Evolutionary conservation across 1,140 invertebrate species (phyloP).

Genomic region (Apocrypta bakeri): DNA sequence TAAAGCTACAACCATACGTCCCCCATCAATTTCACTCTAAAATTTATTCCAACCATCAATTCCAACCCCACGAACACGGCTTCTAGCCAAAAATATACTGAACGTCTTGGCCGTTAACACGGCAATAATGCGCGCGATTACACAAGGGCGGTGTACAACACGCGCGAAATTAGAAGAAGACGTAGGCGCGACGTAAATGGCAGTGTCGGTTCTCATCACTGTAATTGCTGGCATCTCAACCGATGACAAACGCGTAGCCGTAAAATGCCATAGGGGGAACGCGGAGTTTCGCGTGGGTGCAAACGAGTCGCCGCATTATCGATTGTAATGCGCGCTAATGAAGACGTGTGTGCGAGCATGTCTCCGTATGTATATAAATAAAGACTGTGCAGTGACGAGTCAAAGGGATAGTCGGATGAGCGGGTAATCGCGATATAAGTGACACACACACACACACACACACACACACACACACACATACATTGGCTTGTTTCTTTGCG

Average conservation of each 20-base stretch:
- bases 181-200: constrained; percentile 26
- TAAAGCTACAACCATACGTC: neutral
- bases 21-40: neutral
- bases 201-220: constrained; percentile 4
- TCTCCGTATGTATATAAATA: neutral
- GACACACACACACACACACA: too few relatives aligned
- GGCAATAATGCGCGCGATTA: constrained; percentile 20
- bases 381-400: neutral
- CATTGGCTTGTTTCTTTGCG: neutral
- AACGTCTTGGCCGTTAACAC: constrained; percentile 13
- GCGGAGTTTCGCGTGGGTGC: constrained; percentile 27
- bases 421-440: neutral
- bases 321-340: constrained; percentile 42
- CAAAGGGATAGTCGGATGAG: constrained; percentile 23
- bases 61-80: neutral
- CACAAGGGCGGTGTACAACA: neutral
- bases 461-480: too few relatives aligned
- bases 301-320: constrained; percentile 38
- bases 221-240: constrained; percentile 21
- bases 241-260: constrained; percentile 37
- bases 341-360: constrained; percentile 36
- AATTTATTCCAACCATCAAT: constrained; percentile 2
- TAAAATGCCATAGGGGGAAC: neutral
- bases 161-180: constrained; percentile 8
- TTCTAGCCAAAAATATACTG: neutral